A percentile compares a stretch with the other conserved stretches of the same genome.
Evolutionary conservation across 2,888 invertebrate species (phyloP).

Genomic region (Scelioninae gen. 1): DNA sequence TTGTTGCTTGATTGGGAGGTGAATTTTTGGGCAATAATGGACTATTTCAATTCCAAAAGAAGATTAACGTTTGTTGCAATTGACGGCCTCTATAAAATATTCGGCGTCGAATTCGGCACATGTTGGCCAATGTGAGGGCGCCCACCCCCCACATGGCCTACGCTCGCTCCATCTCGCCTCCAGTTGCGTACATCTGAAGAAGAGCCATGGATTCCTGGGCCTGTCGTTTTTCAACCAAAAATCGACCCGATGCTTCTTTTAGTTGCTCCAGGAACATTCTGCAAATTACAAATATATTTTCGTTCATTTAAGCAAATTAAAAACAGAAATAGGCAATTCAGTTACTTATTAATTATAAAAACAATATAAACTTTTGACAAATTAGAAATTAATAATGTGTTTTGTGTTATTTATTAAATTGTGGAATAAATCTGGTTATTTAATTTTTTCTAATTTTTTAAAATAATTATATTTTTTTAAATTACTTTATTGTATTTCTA

Average conservation of each 20-base stretch:
- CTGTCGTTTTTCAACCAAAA: constrained; percentile 92
- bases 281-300: constrained; percentile 31
- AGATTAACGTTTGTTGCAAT: constrained; percentile 82
- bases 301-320: neutral
- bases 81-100: constrained; percentile 83
- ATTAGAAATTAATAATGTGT: too few species aligned
- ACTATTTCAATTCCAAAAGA: constrained; percentile 82
- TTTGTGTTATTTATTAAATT: too few species aligned
- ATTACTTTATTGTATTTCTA: too few species aligned
- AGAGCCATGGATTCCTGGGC: constrained; percentile 95
- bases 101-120: constrained; percentile 83
- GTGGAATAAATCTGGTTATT: too few species aligned
- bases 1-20: too few species aligned
- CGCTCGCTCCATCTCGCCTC: constrained; percentile 83
- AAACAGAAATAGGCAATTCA: too few species aligned
- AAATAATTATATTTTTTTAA: too few species aligned
- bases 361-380: too few species aligned
- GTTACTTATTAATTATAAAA: too few species aligned
- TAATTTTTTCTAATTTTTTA: too few species aligned
- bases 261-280: constrained; percentile 91
- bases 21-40: too few species aligned
- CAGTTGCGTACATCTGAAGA: constrained; percentile 88
- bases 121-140: constrained; percentile 83
- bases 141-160: constrained; percentile 84
- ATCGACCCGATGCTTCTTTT: constrained; percentile 93